Percentiles rank a stretch among this genome's conserved stretches.
Conservation (phyloP, 2,888 invertebrate species). For the Monoplex corrugatus region DNA sequence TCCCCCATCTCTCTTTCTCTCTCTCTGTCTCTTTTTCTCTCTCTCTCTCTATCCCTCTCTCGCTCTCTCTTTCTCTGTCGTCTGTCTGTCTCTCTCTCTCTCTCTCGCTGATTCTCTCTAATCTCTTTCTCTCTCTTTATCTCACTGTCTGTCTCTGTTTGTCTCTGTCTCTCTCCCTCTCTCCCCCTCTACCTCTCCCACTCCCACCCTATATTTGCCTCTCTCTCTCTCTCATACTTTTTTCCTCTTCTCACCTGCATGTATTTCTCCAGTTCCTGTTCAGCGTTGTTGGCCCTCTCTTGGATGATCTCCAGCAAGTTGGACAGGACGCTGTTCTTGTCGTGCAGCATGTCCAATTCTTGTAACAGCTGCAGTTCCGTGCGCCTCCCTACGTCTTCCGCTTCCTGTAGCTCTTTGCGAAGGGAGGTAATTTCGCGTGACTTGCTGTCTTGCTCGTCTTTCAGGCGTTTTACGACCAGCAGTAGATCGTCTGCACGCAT, state of each 20-base stretch:
- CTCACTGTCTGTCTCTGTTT: not conserved
- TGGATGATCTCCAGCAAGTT: slow-evolving; percentile 80
- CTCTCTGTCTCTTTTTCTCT: too few relatives aligned
- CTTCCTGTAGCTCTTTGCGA: slow-evolving; percentile 64
- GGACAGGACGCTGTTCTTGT: slow-evolving; percentile 75
- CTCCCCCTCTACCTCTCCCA: not conserved
- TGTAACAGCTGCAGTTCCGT: slow-evolving; percentile 73
- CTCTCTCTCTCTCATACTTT: not conserved
- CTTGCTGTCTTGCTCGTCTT: slow-evolving; percentile 88
- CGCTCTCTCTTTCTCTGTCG: too few relatives aligned
- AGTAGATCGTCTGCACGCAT: slow-evolving; percentile 72
- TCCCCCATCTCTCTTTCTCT: not conserved
- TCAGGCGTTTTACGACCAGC: slow-evolving; percentile 76
- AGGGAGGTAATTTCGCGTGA: slow-evolving; percentile 78
- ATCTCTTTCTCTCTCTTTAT: slow-evolving; percentile 9
- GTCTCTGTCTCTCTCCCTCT: not conserved
- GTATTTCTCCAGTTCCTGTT: slow-evolving; percentile 75
- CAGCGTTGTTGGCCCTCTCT: slow-evolving; percentile 78
- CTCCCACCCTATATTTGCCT: not conserved
- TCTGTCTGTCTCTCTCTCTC: not conserved
- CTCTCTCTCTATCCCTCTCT: too few relatives aligned
- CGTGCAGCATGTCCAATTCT: slow-evolving; percentile 75
- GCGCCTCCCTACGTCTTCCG: slow-evolving; percentile 71
- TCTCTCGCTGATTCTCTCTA: not conserved
- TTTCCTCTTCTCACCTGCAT: slow-evolving; percentile 60